A percentile compares a stretch with the other conserved stretches of the same genome.
Evolutionary conservation across 2,888 invertebrate genomes (phyloP).

Genomic region (Teinopalpus imperialis): DNA sequence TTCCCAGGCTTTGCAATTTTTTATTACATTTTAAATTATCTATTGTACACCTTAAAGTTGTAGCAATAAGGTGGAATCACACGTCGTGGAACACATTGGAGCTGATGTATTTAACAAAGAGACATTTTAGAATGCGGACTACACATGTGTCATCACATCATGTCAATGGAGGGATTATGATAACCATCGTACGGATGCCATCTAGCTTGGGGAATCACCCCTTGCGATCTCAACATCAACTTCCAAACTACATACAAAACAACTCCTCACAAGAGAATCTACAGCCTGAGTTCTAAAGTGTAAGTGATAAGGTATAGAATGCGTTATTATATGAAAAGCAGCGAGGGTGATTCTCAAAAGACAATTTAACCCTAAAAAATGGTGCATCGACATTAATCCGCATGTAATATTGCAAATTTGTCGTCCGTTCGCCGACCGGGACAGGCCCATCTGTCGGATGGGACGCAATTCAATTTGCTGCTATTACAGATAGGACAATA

Average conservation of each 20-base stretch:
- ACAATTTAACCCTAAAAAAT: conserved; percentile 82
- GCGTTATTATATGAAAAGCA: conserved; percentile 32
- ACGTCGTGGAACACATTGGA: conserved; percentile 32
- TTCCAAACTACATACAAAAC: conserved; percentile 46
- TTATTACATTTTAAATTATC: conserved; percentile 24
- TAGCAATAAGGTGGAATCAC: conserved; percentile 37
- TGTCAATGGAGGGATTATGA: conserved; percentile 81
- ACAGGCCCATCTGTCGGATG: conserved; percentile 67
- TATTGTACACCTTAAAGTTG: conserved; percentile 38
- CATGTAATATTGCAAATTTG: conserved; percentile 81
- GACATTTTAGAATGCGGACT: conserved; percentile 73
- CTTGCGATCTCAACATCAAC: conserved; percentile 64
- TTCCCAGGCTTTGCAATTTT: conserved; percentile 57
- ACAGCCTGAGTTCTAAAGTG: not conserved
- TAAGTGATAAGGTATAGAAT: conserved; percentile 3
- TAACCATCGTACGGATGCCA: conserved; percentile 79
- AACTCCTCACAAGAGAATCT: conserved; percentile 31
- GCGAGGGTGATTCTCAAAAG: conserved; percentile 69
- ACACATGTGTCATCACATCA: conserved; percentile 82
- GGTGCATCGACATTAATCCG: conserved; percentile 78
- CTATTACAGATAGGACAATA: conserved; percentile 58
- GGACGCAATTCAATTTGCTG: conserved; percentile 67
- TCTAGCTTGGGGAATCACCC: conserved; percentile 78
- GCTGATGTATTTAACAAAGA: conserved; percentile 57
- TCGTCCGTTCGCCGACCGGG: conserved; percentile 66